Percentiles rank a stretch among this genome's conserved stretches.
phyloP scores from a whole-genome alignment of 1,140 invertebrate species.

The Elymnias hypermnestra region DNA sequence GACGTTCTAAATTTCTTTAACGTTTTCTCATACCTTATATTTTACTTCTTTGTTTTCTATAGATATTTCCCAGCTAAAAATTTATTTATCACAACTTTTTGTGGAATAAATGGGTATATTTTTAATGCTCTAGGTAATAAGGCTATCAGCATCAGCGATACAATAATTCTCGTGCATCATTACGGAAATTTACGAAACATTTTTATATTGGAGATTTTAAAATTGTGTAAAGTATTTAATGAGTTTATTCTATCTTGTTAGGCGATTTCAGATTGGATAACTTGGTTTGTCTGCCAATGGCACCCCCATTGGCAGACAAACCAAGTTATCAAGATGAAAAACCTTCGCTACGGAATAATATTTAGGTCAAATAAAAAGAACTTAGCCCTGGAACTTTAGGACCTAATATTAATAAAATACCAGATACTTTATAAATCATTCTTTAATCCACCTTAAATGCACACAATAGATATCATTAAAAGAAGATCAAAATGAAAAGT shows the following conservation, averaged over 20 bases:
- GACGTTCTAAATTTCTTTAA: too few relatives aligned
- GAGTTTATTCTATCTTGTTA: conserved; percentile 4
- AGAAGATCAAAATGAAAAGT: too few relatives aligned
- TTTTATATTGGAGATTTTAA: conserved; percentile 5
- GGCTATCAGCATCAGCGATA: conserved; percentile 5
- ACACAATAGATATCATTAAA: too few relatives aligned
- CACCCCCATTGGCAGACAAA: too few relatives aligned
- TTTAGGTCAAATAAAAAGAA: conserved; percentile 10
- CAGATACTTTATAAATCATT: too few relatives aligned
- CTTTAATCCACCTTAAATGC: too few relatives aligned
- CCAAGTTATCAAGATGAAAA: conserved; percentile 8
- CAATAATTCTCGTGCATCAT: conserved; percentile 1
- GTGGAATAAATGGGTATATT: conserved; percentile 1
- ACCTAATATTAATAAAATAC: neutral
- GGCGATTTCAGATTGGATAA: conserved; percentile 5
- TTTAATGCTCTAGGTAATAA: conserved; percentile 5
- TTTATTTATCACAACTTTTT: too few relatives aligned
- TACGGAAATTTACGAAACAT: conserved; percentile 1
- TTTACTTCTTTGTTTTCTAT: too few relatives aligned
- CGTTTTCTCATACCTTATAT: too few relatives aligned
- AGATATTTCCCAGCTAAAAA: too few relatives aligned
- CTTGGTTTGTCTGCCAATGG: conserved; percentile 16
- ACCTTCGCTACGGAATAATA: conserved; percentile 8
- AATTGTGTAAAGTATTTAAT: neutral
- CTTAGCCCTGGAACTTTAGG: conserved; percentile 9